phyloP scores from a whole-genome alignment of 2,797 vertebrate species.

The Geotrypetes seraphini region DNA sequence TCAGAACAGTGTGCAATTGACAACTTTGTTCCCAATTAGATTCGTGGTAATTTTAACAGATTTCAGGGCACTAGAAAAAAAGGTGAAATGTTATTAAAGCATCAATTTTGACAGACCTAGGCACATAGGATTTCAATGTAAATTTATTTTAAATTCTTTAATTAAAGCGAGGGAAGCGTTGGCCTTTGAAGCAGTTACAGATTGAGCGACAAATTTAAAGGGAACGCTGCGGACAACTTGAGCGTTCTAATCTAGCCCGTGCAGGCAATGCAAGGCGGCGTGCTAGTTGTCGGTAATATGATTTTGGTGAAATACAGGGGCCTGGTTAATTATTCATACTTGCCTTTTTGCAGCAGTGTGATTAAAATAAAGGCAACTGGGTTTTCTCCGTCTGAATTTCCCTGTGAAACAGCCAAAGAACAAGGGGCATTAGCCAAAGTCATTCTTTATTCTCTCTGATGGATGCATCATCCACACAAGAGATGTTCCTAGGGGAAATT shows the following conservation, averaged over 20 bases:
- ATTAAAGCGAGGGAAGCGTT: conserved; percentile 66
- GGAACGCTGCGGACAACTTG: conserved; percentile 55
- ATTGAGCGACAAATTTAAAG: conserved; percentile 63
- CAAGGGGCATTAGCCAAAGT: too few relatives aligned
- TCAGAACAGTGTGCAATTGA: conserved; percentile 65
- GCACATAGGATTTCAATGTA: conserved; percentile 63
- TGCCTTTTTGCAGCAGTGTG: conserved; percentile 58
- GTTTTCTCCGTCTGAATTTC: conserved; percentile 46
- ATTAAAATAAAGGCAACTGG: conserved; percentile 54
- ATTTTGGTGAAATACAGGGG: conserved; percentile 57
- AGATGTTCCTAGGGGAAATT: too few relatives aligned
- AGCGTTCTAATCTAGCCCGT: conserved; percentile 58
- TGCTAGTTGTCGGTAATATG: conserved; percentile 52
- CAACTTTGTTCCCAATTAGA: conserved; percentile 75
- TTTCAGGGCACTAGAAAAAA: conserved; percentile 64
- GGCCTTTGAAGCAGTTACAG: conserved; percentile 59
- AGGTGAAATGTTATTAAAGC: conserved; percentile 68
- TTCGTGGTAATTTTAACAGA: conserved; percentile 75
- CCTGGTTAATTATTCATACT: conserved; percentile 64
- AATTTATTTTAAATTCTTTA: conserved; percentile 69
- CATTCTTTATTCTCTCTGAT: too few relatives aligned
- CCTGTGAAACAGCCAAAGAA: too few relatives aligned
- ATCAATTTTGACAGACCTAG: conserved; percentile 66
- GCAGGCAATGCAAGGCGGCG: conserved; percentile 49
- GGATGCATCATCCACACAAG: too few relatives aligned